Evolutionary conservation across 2,113 vertebrate species (phyloP), one percentile per base, ranked within the genome.

Genomic region (Campylorhamphus procurvoides): DNA sequence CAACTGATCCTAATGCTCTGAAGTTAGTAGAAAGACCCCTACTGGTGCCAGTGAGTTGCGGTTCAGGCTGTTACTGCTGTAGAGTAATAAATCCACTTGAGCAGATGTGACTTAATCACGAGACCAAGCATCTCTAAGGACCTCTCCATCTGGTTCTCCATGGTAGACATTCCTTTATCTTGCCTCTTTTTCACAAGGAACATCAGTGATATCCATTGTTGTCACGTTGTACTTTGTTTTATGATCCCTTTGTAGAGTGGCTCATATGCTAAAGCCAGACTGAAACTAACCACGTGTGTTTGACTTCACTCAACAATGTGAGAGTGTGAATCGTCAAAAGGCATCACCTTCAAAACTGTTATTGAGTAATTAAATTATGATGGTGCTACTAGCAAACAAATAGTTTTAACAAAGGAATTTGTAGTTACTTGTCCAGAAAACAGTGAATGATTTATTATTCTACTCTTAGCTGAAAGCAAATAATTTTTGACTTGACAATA

Each of bases 331-430:
- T 95, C 72, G 50, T 95, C 93, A 77, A 19, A 86, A 96, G 47
- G 64, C 66, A 91, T 72, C 86, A 84, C 66, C 58, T 96, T 89
- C 29, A 7, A 84, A 96, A 93, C 29, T 50, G 31, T 75, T 92
- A 49, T 24, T 88, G 89, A 96, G 88, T 91, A 96, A 96, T 96
- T 96, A 94, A 95, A 90, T 79, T 94, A 72, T 95, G 97, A 93
- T 62, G 77, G 52, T 84, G 78, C 62, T 94, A 94, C 75, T 83
- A 78, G 83, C 47, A 91, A 94, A 53, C 18, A 97, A 91, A 96
- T 74, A 91, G 23, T 28, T 93, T 95, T 90, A 93, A 93, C 66
- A 91, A 85, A 93, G 47, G 90, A 90, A 88, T 91, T 90, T 78
- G 33, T 40, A 90, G 35, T 90, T 82, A 77, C 55, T 46, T 79